Evolutionary conservation across 2,888 invertebrate species (phyloP), one percentile per base, ranked within the genome.

Genomic region (Rhyacophila evoluta): DNA sequence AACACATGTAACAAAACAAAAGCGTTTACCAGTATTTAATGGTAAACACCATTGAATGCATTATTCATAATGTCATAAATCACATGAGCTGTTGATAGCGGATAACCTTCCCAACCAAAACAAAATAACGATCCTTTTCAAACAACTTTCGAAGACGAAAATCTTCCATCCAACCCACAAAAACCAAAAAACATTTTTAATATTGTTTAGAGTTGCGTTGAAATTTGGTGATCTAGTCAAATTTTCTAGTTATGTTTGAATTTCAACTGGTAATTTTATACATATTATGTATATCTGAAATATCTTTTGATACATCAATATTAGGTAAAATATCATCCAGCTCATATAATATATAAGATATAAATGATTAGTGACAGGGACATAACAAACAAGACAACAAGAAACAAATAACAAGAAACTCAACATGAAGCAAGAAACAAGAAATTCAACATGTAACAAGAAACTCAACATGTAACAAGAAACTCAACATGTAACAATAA

Each of bases 321-420:
- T 68, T 28, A 28, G 15, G 41, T 68, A 71, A 28, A 55, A 77
- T 72, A 77, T 77, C 77, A 39, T n/a, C 72, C 77, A 77, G 77
- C 77, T 77, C 77, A 77, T 77, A 77, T 72, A 77, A 77, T 33
- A 37, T 77, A 75, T 28, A 75, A 75, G 36, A 69, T 27, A 72
- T 37, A 72, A 41, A 72, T 38, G n/a, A 72, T 36, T 11, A 12
- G 33, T 11, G 25, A 72, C 11, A n/a, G 11, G 28, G 12, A 28
- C 8, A 28, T 69, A 19, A 69, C 29, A n/a, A 70, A 70, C 70
- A 19, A 29, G 70, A 70, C 29, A 70, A 29, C 8, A 15, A 27
- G 33, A 70, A 70, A 70, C 29, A 12, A 70, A 15, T 28, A 33
- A 55, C 41, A 55, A 55, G 19, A 6, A 55, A 55, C 25, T 15